A percentile compares a stretch with the other conserved stretches of the same genome.
Conservation (phyloP, 2,888 invertebrate species). For the Plutella xylostella region DNA sequence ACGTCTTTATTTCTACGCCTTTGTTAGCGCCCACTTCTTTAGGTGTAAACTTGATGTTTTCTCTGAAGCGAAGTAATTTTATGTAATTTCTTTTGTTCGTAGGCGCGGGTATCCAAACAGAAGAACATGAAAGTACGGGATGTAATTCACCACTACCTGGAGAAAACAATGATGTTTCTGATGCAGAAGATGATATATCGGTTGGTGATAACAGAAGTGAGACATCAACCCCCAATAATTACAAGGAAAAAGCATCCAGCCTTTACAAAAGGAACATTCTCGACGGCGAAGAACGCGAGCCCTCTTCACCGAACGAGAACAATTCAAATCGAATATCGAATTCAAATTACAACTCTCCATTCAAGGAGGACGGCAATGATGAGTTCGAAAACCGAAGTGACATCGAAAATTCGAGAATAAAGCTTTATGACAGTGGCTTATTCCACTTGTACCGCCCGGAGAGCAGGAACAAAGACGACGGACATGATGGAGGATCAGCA, state of each 20-base stretch:
- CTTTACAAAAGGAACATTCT: conserved; percentile 29
- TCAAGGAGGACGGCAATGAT: conserved; percentile 30
- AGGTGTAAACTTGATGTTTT: conserved; percentile 31
- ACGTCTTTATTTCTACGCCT: conserved; percentile 55
- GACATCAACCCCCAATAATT: conserved; percentile 37
- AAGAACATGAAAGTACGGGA: conserved; percentile 31
- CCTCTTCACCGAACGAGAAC: conserved; percentile 40
- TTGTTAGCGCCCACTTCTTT: conserved; percentile 49
- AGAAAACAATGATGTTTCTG: conserved; percentile 40
- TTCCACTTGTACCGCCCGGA: conserved; percentile 53
- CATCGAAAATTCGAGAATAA: conserved; percentile 21
- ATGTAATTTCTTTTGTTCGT: conserved; percentile 18
- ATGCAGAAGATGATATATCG: conserved; percentile 53
- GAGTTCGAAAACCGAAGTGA: conserved; percentile 7
- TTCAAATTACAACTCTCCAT: conserved; percentile 45
- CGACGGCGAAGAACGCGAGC: conserved; percentile 29
- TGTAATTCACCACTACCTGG: conserved; percentile 29
- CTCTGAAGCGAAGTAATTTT: not conserved
- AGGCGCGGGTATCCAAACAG: conserved; percentile 30
- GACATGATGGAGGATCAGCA: conserved; percentile 27
- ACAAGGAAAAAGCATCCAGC: conserved; percentile 22
- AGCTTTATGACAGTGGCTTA: conserved; percentile 48
- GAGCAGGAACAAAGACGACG: conserved; percentile 40
- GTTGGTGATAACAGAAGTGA: conserved; percentile 59
- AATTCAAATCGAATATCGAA: conserved; percentile 35